A percentile compares a stretch with the other conserved stretches of the same genome.
These are phyloP conservation scores for Myopa tessellatipennis DNA, from an alignment of 2,888 invertebrate genomes.

Conservation along the genomic window DNA sequence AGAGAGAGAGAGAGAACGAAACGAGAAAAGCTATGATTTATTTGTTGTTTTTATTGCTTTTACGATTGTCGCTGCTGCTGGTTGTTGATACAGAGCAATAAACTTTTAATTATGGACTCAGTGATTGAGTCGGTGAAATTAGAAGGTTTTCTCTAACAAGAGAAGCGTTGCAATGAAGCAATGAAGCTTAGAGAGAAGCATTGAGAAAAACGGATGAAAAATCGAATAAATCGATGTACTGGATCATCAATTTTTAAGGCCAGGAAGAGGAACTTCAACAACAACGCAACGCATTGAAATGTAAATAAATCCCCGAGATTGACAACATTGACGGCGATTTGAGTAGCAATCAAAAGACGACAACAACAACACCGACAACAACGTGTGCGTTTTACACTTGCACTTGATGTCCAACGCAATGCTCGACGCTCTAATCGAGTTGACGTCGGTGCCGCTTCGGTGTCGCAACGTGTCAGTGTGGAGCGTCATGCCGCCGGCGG, in stretches of 20 bases:
- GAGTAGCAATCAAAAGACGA: no score
- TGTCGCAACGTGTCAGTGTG: no score
- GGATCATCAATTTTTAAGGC: neutral
- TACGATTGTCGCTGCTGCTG: neutral
- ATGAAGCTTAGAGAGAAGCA: no score
- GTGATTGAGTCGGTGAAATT: slow-evolving; percentile 16
- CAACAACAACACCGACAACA: neutral
- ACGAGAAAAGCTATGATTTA: no score
- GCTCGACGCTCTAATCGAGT: no score
- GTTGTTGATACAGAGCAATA: slow-evolving; percentile 19
- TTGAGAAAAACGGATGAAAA: no score
- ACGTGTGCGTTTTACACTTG: neutral
- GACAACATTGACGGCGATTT: no score
- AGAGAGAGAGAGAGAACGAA: neutral
- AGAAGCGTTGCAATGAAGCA: no score
- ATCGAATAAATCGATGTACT: neutral
- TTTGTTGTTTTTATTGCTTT: neutral
- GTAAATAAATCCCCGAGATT: neutral
- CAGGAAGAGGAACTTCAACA: neutral
- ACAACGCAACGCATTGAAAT: neutral
- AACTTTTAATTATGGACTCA: slow-evolving; percentile 34
- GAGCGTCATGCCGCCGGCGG: no score
- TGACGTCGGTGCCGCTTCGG: no score
- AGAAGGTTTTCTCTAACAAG: neutral
- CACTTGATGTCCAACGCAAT: no score